Base-by-base conservation (phyloP, 2,113 vertebrate genomes). In the Zosterops japonicus region DNA sequence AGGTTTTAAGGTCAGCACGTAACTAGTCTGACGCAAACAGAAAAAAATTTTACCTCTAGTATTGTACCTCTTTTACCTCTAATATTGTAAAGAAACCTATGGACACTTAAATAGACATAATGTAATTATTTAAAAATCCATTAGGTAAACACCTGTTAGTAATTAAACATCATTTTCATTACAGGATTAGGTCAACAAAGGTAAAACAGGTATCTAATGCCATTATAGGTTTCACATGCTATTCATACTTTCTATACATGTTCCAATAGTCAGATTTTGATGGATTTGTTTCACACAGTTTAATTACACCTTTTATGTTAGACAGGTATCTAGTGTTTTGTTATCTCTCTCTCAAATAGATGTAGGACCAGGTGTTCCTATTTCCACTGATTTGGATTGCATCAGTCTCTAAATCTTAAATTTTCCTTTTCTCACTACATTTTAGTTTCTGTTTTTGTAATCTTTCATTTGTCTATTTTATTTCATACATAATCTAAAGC, bases 101-200 rank as follows among this genome's bases (percentile, higher is more conserved):
- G 9, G 16, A 27, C 20, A 27, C 21, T 52, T 64, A 39, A 47
- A 72, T 25, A 46, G 8, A 72, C 76, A 50, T 59, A 64, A 63
- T 9, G 0, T 29, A 59, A 42, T 59, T 0, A 2, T 57, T 3
- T 9, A 57, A 84, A 74, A 77, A 33, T 8, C 8, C 16, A 6
- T 8, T 33, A 4, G 50, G 3, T 71, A 41, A 28, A 49, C 8
- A 63, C 1, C 3, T 53, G 4, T 46, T 78, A 53, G 4, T 71
- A 14, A 46, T 13, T 21, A 20, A 64, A 17, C 18, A 63, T 55
- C 33, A 44, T 56, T 84, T 89, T 64, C 47, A 19, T 39, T 52
- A 47, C 3, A 47, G 9, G 9, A 55, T 64, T 84, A 69, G 6
- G 59, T 77, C 12, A 65, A 21, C 9, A 65, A 55, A 69, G 12